phyloP scores from a whole-genome alignment of 2,113 vertebrate species.

The Guaruba guarouba region DNA sequence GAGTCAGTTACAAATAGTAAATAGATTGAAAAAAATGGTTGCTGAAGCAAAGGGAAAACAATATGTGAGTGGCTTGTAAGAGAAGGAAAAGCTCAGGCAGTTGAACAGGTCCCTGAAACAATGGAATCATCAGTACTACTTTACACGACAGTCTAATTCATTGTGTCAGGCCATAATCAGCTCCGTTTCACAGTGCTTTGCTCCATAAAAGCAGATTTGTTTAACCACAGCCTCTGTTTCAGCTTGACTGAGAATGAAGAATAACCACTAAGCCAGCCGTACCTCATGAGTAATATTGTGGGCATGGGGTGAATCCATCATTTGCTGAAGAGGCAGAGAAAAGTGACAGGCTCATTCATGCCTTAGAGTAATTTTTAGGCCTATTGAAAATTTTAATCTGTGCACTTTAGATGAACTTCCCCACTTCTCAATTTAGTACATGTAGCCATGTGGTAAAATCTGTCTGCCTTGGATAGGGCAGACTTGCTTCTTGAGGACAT shows the following conservation, averaged over 20 bases:
- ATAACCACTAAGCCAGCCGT: constrained; percentile 70
- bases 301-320: constrained; percentile 76
- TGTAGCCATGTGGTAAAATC: constrained; percentile 63
- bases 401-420: constrained; percentile 90
- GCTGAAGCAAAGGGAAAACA: neutral
- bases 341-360: constrained; percentile 88
- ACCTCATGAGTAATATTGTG: constrained; percentile 72
- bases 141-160: constrained; percentile 77
- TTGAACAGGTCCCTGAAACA: constrained; percentile 53
- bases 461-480: constrained; percentile 66
- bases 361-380: constrained; percentile 88
- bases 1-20: neutral
- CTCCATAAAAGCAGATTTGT: constrained; percentile 87
- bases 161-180: constrained; percentile 91
- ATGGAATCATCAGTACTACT: constrained; percentile 68
- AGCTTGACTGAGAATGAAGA: constrained; percentile 77
- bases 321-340: constrained; percentile 77
- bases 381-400: constrained; percentile 87
- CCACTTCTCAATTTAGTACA: constrained; percentile 76
- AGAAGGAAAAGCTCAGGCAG: neutral
- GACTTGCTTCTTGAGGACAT: constrained; percentile 56
- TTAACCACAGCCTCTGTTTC: constrained; percentile 87
- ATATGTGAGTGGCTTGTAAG: neutral
- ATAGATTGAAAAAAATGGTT: neutral
- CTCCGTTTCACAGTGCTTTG: constrained; percentile 87